Percentiles rank a stretch among this genome's conserved stretches.
These are phyloP conservation scores for Donacobius atricapilla DNA, from an alignment of 2,113 vertebrate genomes.

Conservation along the genomic window DNA sequence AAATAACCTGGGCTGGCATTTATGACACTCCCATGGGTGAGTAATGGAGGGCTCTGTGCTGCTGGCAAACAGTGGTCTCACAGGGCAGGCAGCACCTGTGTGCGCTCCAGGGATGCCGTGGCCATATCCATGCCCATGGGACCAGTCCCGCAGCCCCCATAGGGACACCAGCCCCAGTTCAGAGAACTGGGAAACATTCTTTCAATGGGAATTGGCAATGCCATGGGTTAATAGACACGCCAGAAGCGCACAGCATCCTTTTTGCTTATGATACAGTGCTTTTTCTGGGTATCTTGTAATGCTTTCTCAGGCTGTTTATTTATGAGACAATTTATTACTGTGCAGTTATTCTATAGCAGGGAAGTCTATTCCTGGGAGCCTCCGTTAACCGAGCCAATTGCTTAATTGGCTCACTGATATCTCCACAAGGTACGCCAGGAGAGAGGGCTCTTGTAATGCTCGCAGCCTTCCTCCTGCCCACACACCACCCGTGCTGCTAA, in stretches of 20 bases:
- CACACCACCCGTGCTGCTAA: constrained; percentile 20
- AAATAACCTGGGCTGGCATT: neutral
- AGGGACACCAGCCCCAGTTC: neutral
- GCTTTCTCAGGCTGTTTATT: constrained; percentile 43
- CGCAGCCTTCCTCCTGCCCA: constrained; percentile 23
- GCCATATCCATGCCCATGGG: accelerated
- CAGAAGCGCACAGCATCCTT: neutral
- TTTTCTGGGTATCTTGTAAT: neutral
- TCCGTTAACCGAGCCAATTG: constrained; percentile 35
- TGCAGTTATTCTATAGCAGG: neutral
- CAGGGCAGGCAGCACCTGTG: neutral
- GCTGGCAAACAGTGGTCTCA: neutral
- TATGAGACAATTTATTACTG: constrained; percentile 53
- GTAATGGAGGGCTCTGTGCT: neutral
- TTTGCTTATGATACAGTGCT: neutral
- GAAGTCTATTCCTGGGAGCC: constrained; percentile 56
- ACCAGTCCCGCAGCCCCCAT: neutral
- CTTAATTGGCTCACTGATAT: constrained; percentile 62
- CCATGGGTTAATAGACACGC: accelerated
- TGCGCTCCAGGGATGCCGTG: neutral
- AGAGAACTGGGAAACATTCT: too few relatives aligned
- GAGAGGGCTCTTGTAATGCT: constrained; percentile 15
- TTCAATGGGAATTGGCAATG: too few relatives aligned
- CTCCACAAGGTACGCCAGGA: constrained; percentile 41
- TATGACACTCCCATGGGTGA: neutral